Base-by-base conservation (phyloP, 2,888 invertebrate genomes). In the Hedya salicella region DNA sequence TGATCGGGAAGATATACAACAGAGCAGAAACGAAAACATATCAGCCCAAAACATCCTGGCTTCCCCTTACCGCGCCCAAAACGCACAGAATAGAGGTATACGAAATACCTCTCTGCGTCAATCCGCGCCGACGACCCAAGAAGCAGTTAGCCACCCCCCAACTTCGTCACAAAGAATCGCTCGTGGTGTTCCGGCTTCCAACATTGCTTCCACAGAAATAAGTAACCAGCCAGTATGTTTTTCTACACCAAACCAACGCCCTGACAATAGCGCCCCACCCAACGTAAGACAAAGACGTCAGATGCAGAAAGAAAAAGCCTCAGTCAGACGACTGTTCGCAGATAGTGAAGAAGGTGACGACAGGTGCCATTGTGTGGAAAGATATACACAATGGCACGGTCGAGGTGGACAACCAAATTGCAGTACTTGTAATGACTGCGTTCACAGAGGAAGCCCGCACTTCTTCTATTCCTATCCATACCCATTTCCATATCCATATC, bases 341-440 rank as follows among this genome's bases (percentile, higher is more conserved):
- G 77, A 64, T 8, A 17, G 30, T 3, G 46, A n/a, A 70, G 79
- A 75, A 8, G 70, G 52, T 0, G 74, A 71, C 0, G 72, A 70
- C 0, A 52, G 48, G n/a, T 83, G 82, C 62, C 61, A 65, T 3
- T 82, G 81, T 30, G 67, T 75, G 67, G 75, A 75, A n/a, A 72
- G 70, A 32, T 56, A 73, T 9, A 75, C 66, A 52, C 71, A 68
- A 17, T 68, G 67, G 8, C 71, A 69, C 19, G 69, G 65, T 6
- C 69, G 17, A 3, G 25, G 13, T 9, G 9, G 1, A 40, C 39
- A 21, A 14, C 46, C 16, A 9, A 17, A 46, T n/a, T 52, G 52
- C 13, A 13, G 3, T 13, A 39, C 44, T 9, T 65, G 42, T 30
- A 46, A 65, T 11, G 46, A 60, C 2, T 60, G 52, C 16, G 0